Evolutionary conservation across 2,797 vertebrate genomes (phyloP).

Genomic region (Nannoperca australis): DNA sequence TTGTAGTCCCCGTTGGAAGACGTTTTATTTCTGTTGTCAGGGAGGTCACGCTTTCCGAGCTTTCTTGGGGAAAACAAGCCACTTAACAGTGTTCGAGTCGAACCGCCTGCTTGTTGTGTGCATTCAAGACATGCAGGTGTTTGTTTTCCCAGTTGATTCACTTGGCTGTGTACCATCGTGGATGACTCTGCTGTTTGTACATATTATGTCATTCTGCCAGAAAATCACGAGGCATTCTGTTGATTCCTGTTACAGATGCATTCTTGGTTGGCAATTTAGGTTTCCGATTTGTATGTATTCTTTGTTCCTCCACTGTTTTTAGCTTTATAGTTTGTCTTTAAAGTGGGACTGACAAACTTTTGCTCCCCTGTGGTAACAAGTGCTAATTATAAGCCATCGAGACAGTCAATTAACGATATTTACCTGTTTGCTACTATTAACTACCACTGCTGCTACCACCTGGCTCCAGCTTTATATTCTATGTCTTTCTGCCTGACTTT

Average conservation of each 20-base stretch:
- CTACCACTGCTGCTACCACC: too few relatives aligned
- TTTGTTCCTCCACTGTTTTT: not conserved
- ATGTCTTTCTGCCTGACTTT: not conserved
- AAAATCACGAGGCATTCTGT: not conserved
- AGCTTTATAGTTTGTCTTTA: not conserved
- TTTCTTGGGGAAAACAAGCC: constrained; percentile 1
- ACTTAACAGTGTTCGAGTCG: not conserved
- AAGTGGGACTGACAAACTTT: not conserved
- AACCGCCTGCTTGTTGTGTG: not conserved
- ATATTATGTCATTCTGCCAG: constrained; percentile 12
- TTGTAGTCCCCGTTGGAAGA: not conserved
- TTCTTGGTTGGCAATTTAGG: not conserved
- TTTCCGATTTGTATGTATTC: not conserved
- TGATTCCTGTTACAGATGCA: not conserved
- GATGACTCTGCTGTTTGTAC: constrained; percentile 12
- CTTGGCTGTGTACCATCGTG: not conserved
- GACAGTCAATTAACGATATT: not conserved
- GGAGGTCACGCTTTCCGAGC: not conserved
- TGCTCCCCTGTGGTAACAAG: not conserved
- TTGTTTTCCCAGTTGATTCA: constrained; percentile 39
- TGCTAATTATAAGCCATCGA: not conserved
- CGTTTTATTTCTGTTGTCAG: not conserved
- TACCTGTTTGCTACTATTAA: not conserved
- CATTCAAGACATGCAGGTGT: constrained; percentile 36
- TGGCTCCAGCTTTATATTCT: not conserved